These are phyloP conservation scores for Nannobrachium achirus DNA, from an alignment of 2,113 vertebrate species.

Conservation along the genomic window DNA sequence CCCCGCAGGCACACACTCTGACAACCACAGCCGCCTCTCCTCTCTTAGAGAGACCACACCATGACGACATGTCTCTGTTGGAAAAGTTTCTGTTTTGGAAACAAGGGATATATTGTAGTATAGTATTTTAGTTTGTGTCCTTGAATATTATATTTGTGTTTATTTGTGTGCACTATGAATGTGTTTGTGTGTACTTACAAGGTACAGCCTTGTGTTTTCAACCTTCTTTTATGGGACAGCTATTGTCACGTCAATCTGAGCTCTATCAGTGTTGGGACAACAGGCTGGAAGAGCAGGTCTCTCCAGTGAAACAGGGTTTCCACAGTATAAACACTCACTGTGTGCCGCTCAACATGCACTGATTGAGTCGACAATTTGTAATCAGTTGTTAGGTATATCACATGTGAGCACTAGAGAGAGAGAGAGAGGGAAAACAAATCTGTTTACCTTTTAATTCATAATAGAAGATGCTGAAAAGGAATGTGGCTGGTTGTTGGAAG, in stretches of 20 bases:
- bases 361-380: neutral
- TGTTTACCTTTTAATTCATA: neutral
- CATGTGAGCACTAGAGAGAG: too few relatives aligned
- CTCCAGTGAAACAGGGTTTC: constrained; percentile 8
- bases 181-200: neutral
- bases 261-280: neutral
- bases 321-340: neutral
- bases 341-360: neutral
- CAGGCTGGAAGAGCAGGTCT: constrained; percentile 11
- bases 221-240: neutral
- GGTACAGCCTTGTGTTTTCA: neutral
- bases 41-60: neutral
- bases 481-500: neutral
- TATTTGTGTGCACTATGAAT: neutral
- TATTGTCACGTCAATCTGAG: neutral
- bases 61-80: neutral
- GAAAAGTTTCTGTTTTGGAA: neutral
- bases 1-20: neutral
- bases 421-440: neutral
- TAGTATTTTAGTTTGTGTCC: neutral
- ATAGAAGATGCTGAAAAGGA: too few relatives aligned
- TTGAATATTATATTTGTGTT: neutral
- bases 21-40: neutral
- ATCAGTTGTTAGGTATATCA: too few relatives aligned
- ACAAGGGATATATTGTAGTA: neutral